These are phyloP conservation scores for Drosophila fulvimacula DNA, from an alignment of 2,888 invertebrate species.

Conservation along the genomic window DNA sequence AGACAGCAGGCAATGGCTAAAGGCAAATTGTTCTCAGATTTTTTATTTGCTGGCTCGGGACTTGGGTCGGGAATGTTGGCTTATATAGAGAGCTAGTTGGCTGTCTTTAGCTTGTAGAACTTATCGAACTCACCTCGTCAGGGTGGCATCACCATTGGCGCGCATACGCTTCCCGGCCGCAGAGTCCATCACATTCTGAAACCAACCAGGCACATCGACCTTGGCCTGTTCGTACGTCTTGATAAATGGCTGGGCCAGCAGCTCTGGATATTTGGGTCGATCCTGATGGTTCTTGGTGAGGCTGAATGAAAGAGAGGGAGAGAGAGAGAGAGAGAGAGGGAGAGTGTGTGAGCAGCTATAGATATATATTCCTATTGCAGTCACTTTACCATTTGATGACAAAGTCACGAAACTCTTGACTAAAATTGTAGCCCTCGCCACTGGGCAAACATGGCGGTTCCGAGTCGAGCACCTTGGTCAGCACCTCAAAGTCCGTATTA, in stretches of 20 bases:
- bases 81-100: neutral
- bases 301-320: constrained; percentile 85
- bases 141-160: constrained; percentile 73
- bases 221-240: constrained; percentile 90
- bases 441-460: constrained; percentile 95
- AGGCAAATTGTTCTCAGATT: constrained; percentile 20
- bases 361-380: neutral
- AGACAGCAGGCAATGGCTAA: constrained; percentile 24
- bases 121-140: constrained; percentile 80
- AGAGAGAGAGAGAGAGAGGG: no score
- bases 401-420: constrained; percentile 94
- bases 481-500: constrained; percentile 98
- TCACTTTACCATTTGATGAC: constrained; percentile 92
- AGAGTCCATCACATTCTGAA: constrained; percentile 87
- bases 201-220: constrained; percentile 94
- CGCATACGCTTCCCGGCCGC: constrained; percentile 83
- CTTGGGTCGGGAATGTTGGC: constrained; percentile 7
- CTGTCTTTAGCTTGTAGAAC: neutral
- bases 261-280: constrained; percentile 96
- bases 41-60: neutral
- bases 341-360: neutral
- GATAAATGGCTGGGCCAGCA: constrained; percentile 95
- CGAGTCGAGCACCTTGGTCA: constrained; percentile 95
- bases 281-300: constrained; percentile 96
- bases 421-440: constrained; percentile 88